A percentile compares a stretch with the other conserved stretches of the same genome.
phyloP scores from a whole-genome alignment of 2,797 vertebrate species.

The Myotis pilosus region DNA sequence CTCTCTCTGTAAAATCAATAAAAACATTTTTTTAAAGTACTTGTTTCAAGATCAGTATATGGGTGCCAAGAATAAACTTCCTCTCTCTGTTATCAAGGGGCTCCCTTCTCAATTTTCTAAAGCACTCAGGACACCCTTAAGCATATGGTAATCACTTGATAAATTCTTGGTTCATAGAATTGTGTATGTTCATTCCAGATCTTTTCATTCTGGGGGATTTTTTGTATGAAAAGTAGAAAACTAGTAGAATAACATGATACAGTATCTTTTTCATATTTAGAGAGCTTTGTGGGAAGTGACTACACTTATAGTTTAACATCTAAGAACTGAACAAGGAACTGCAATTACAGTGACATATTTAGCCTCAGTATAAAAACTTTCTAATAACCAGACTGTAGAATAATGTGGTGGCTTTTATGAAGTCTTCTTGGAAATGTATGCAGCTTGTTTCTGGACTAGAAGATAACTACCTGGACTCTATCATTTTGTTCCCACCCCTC shows the following conservation, averaged over 20 bases:
- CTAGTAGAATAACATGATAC: not conserved
- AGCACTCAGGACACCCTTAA: not conserved
- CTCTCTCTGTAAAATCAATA: not conserved
- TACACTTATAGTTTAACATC: not conserved
- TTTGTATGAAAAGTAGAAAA: slow-evolving; percentile 20
- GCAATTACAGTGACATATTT: not conserved
- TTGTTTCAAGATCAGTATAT: not conserved
- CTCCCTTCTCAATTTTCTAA: not conserved
- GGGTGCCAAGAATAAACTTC: not conserved
- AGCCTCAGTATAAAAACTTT: not conserved
- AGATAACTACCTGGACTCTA: not conserved
- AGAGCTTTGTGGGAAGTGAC: not conserved
- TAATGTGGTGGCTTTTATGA: not conserved
- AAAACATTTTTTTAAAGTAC: not conserved
- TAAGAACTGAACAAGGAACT: not conserved
- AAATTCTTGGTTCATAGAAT: slow-evolving; percentile 16
- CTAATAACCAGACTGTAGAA: not conserved
- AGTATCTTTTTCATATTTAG: not conserved
- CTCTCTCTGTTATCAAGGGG: not conserved
- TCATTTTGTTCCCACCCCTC: not conserved
- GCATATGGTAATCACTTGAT: not conserved
- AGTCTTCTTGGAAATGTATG: not conserved
- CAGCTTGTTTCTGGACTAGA: not conserved
- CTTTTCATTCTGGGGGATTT: not conserved
- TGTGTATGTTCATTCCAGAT: not conserved